Percentiles rank a stretch among this genome's conserved stretches.
Conservation (phyloP, 2,888 invertebrate species). For the Plagodis dolabraria region DNA sequence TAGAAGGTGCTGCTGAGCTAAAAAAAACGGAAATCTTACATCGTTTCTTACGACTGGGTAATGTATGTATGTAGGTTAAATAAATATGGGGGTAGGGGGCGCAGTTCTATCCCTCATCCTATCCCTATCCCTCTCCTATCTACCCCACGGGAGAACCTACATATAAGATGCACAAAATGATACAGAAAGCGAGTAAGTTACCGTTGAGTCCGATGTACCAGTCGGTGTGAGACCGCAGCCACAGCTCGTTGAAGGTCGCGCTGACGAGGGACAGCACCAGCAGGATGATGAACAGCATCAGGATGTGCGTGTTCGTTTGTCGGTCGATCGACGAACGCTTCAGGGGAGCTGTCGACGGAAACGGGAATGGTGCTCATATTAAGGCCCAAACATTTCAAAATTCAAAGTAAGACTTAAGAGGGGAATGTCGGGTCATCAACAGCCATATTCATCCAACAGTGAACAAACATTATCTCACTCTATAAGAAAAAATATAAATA, state of each 20-base stretch:
- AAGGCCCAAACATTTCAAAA: neutral
- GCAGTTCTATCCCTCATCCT: too few relatives aligned
- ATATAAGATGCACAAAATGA: neutral
- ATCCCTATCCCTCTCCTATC: too few relatives aligned
- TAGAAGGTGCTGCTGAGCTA: too few relatives aligned
- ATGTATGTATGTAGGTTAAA: too few relatives aligned
- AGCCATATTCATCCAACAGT: too few relatives aligned
- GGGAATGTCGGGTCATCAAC: too few relatives aligned
- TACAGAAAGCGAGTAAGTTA: constrained; percentile 51
- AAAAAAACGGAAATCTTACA: too few relatives aligned
- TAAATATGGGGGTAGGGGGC: too few relatives aligned
- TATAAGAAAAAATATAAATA: too few relatives aligned
- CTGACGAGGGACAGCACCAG: constrained; percentile 95
- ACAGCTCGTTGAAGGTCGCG: constrained; percentile 95
- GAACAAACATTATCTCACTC: too few relatives aligned
- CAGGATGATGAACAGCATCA: constrained; percentile 97
- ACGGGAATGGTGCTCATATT: neutral
- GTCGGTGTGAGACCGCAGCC: constrained; percentile 89
- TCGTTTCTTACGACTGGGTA: too few relatives aligned
- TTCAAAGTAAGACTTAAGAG: neutral
- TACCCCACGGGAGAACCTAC: too few relatives aligned
- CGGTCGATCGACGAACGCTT: constrained; percentile 98
- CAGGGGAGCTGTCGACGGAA: constrained; percentile 81
- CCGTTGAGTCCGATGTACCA: constrained; percentile 95
- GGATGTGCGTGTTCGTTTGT: constrained; percentile 96